A percentile compares a stretch with the other conserved stretches of the same genome.
phyloP scores from a whole-genome alignment of 2,888 invertebrate genomes.

The Steinernema hermaphroditum region DNA sequence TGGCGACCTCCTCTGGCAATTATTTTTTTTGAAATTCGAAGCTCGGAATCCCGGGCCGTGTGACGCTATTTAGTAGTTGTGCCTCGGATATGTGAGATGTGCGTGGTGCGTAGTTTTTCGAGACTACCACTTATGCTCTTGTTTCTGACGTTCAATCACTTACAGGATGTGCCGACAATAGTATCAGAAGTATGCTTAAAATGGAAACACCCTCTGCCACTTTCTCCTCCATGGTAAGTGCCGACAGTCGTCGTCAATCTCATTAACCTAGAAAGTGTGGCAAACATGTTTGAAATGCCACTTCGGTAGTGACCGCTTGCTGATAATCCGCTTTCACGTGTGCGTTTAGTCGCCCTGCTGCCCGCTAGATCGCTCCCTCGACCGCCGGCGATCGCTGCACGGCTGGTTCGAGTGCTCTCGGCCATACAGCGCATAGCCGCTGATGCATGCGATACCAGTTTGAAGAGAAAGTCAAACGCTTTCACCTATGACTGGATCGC shows the following conservation, averaged over 20 bases:
- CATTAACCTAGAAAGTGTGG: slow-evolving; percentile 28
- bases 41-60: slow-evolving; percentile 4
- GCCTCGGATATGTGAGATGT: slow-evolving; percentile 25
- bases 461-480: slow-evolving; percentile 23
- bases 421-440: slow-evolving; percentile 17
- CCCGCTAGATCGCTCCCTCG: slow-evolving; percentile 17
- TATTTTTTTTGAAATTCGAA: slow-evolving; percentile 26
- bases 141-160: not conserved
- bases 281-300: slow-evolving; percentile 29
- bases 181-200: not conserved
- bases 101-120: slow-evolving; percentile 17
- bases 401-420: slow-evolving; percentile 15
- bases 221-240: slow-evolving; percentile 26
- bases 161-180: slow-evolving; percentile 9
- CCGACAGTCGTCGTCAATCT: slow-evolving; percentile 21
- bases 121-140: not conserved
- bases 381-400: slow-evolving; percentile 9
- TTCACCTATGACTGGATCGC: slow-evolving; percentile 18
- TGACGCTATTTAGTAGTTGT: slow-evolving; percentile 24
- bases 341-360: slow-evolving; percentile 6
- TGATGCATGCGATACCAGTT: slow-evolving; percentile 29
- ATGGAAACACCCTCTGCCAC: slow-evolving; percentile 5
- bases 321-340: slow-evolving; percentile 29
- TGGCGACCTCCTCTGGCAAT: slow-evolving; percentile 27
- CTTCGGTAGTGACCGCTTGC: slow-evolving; percentile 26